These are phyloP conservation scores for Lutraria rhynchaena DNA, from an alignment of 1,140 invertebrate genomes.

Conservation along the genomic window DNA sequence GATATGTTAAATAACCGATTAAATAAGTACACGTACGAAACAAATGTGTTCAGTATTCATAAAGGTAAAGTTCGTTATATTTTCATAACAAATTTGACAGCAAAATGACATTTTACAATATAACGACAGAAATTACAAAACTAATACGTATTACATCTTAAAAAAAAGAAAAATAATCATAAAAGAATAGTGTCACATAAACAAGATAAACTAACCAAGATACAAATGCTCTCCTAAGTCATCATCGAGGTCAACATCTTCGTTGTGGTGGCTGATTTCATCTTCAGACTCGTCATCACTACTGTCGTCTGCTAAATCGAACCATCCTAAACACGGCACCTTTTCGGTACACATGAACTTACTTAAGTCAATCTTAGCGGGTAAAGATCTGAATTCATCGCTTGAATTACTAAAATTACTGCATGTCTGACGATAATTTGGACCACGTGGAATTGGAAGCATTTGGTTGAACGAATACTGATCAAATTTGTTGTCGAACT, in stretches of 20 bases:
- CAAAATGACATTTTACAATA: too few species aligned
- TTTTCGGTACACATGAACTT: constrained; percentile 42
- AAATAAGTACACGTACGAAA: not conserved
- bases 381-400: constrained; percentile 17
- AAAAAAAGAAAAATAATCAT: too few species aligned
- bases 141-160: too few species aligned
- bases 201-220: constrained; percentile 27
- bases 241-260: not conserved
- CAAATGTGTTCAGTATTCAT: too few species aligned
- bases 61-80: too few species aligned
- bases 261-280: not conserved
- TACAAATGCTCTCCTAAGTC: constrained; percentile 40
- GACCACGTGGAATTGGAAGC: constrained; percentile 14
- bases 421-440: constrained; percentile 6
- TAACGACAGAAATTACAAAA: too few species aligned
- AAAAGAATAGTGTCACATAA: too few species aligned
- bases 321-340: constrained; percentile 43
- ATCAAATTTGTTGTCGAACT: too few species aligned
- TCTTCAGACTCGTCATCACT: not conserved
- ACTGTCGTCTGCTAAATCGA: constrained; percentile 31
- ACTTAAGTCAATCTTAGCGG: constrained; percentile 9
- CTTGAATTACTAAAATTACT: constrained; percentile 37
- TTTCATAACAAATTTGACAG: too few species aligned
- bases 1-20: not conserved
- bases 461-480: too few species aligned